Conservation (phyloP, 2,888 invertebrate species). For the Nowickia ferox region DNA sequence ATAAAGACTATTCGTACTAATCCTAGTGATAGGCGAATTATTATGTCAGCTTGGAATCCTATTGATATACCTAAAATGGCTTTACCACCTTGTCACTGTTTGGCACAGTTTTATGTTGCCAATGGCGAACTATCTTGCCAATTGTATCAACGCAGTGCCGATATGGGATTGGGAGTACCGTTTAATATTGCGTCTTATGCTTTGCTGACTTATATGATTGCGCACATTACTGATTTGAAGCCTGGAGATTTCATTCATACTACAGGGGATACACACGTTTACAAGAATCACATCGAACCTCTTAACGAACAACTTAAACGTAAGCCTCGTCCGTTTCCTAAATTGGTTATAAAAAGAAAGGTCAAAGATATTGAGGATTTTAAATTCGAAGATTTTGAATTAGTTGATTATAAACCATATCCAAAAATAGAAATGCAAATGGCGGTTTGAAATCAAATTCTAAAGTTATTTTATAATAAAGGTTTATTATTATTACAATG, state of each 20-base stretch:
- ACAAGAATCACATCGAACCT: constrained; percentile 93
- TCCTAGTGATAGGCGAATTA: constrained; percentile 94
- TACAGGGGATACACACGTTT: constrained; percentile 97
- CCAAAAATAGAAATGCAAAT: constrained; percentile 96
- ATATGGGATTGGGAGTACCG: constrained; percentile 99
- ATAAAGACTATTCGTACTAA: constrained; percentile 91
- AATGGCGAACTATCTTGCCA: constrained; percentile 93
- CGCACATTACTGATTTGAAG: constrained; percentile 95
- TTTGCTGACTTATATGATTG: constrained; percentile 96
- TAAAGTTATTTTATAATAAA: not conserved
- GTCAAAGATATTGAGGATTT: constrained; percentile 94
- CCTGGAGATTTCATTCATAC: constrained; percentile 97
- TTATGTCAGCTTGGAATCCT: constrained; percentile 98
- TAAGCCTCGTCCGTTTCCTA: constrained; percentile 92
- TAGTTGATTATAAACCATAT: constrained; percentile 93
- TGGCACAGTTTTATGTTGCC: constrained; percentile 96
- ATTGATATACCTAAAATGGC: constrained; percentile 95
- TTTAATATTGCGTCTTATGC: constrained; percentile 99
- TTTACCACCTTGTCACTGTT: constrained; percentile 97
- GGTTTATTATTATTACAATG: not conserved
- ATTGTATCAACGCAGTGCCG: constrained; percentile 97
- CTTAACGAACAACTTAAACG: constrained; percentile 91
- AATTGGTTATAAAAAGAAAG: constrained; percentile 88
- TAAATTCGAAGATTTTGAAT: constrained; percentile 91
- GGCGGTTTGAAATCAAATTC: constrained; percentile 76